phyloP scores from a whole-genome alignment of 2,113 vertebrate genomes.

The Ceratotherium simum region DNA sequence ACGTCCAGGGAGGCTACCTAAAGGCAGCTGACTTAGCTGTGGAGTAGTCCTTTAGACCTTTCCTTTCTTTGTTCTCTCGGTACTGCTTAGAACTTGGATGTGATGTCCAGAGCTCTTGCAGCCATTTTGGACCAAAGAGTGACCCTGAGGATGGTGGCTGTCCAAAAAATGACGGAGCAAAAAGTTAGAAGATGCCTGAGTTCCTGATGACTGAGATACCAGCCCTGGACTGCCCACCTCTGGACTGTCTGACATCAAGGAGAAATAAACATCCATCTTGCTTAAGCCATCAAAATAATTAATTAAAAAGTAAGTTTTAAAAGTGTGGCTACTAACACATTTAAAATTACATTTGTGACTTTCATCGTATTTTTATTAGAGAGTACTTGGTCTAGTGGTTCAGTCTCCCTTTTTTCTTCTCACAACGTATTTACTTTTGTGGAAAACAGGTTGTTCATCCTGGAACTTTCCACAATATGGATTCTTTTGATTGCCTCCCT shows the following conservation, averaged over 20 bases:
- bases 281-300: neutral
- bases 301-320: neutral
- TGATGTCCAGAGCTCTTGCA: neutral
- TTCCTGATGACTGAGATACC: neutral
- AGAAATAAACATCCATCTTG: neutral
- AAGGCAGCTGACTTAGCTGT: neutral
- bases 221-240: neutral
- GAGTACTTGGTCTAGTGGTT: neutral
- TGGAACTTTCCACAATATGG: neutral
- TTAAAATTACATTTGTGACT: neutral
- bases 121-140: neutral
- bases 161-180: neutral
- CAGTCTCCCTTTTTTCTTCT: neutral
- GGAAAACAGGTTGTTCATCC: neutral
- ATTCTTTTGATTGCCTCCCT: neutral
- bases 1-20: neutral
- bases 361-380: neutral
- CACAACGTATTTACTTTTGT: neutral
- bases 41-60: neutral
- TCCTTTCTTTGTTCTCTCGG: neutral
- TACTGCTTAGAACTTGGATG: neutral
- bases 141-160: neutral
- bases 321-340: neutral
- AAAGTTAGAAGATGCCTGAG: neutral
- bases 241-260: neutral